These are phyloP conservation scores for Sturnus vulgaris DNA, from an alignment of 2,113 vertebrate species.

Conservation along the genomic window DNA sequence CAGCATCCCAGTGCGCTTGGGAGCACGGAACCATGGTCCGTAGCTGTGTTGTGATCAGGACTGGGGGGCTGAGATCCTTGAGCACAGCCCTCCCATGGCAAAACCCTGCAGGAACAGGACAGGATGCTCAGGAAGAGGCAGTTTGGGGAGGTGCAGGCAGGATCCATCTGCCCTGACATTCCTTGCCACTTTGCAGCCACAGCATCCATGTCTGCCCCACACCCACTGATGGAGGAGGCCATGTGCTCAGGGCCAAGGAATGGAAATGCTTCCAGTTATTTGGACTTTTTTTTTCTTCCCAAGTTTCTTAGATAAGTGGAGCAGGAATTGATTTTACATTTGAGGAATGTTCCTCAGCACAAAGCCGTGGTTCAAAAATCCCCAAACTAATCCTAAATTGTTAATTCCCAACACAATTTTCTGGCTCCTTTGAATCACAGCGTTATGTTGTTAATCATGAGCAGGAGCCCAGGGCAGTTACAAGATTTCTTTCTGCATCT, in stretches of 20 bases:
- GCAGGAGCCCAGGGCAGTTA: background rate
- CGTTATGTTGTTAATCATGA: background rate
- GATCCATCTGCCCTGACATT: background rate
- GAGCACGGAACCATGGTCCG: rapidly evolving
- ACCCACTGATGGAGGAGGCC: too few species aligned
- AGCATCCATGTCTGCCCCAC: background rate
- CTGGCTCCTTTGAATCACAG: background rate
- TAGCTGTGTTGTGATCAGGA: background rate
- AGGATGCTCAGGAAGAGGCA: background rate
- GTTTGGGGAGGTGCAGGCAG: background rate
- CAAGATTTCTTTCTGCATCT: background rate
- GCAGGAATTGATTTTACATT: background rate
- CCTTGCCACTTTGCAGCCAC: background rate
- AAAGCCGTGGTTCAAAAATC: background rate
- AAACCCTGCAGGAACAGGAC: background rate
- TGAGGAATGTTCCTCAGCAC: background rate
- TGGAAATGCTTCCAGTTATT: background rate
- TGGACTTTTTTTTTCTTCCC: background rate
- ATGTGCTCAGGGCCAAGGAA: background rate
- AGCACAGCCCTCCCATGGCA: background rate
- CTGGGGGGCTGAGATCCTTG: rapidly evolving
- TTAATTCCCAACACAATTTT: background rate
- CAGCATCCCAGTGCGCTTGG: rapidly evolving
- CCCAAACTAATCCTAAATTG: background rate
- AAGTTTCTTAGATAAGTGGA: background rate